These are phyloP conservation scores for Calyptomena viridis DNA, from an alignment of 2,113 vertebrate genomes.

Conservation along the genomic window DNA sequence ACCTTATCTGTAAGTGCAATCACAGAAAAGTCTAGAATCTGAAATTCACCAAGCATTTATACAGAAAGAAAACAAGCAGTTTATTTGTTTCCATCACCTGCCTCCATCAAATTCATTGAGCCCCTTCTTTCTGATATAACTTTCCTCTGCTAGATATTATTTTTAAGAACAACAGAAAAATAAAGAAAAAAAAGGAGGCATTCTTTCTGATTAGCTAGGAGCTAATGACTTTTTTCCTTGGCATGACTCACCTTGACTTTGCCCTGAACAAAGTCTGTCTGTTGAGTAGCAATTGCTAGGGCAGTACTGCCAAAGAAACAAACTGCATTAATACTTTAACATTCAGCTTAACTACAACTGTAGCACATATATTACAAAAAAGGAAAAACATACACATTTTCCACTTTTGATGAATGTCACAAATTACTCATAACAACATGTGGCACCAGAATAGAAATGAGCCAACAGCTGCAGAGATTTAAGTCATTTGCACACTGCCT, in stretches of 20 bases:
- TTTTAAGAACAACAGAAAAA: not conserved
- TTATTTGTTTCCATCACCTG: not conserved
- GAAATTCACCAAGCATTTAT: not conserved
- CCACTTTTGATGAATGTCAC: constrained; percentile 24
- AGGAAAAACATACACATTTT: not conserved
- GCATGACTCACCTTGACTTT: not conserved
- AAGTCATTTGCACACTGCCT: constrained; percentile 9
- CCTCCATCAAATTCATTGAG: not conserved
- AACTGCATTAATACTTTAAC: not conserved
- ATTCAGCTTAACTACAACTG: not conserved
- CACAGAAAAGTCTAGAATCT: not conserved
- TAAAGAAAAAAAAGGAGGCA: not conserved
- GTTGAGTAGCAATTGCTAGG: not conserved
- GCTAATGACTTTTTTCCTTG: not conserved
- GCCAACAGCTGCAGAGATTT: constrained; percentile 39
- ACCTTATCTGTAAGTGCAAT: not conserved
- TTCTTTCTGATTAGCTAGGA: not conserved
- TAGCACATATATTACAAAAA: not conserved
- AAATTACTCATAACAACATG: constrained; percentile 42
- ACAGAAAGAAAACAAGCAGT: not conserved
- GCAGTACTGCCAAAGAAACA: not conserved
- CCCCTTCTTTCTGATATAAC: not conserved
- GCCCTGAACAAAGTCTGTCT: not conserved
- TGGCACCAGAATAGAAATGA: constrained; percentile 12
- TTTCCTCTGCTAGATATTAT: not conserved